Evolutionary conservation across 2,888 invertebrate genomes (phyloP).

Genomic region (Cacoxenus indagator): DNA sequence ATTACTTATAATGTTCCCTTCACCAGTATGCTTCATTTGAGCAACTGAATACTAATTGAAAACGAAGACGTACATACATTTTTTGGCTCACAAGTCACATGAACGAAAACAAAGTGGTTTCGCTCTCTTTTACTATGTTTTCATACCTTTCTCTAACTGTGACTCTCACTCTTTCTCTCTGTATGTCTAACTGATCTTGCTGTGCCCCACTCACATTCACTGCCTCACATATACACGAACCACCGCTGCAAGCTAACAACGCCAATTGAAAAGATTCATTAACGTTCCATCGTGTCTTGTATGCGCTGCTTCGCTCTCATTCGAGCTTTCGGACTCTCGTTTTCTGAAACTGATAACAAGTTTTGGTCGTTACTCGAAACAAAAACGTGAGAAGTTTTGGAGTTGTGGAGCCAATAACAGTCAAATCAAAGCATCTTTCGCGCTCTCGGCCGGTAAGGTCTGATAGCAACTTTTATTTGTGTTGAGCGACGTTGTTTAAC

Average conservation of each 20-base stretch:
- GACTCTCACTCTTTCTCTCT: not conserved
- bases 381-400: slow-evolving; percentile 15
- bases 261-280: no score
- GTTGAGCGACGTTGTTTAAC: not conserved
- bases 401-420: not conserved
- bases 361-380: not conserved
- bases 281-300: no score
- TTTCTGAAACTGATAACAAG: slow-evolving; percentile 2
- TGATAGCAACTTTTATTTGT: not conserved
- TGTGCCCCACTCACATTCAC: not conserved
- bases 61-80: not conserved
- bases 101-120: not conserved
- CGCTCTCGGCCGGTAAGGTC: not conserved
- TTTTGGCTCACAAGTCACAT: not conserved
- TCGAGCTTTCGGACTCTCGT: not conserved
- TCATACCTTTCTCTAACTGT: not conserved
- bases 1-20: not conserved
- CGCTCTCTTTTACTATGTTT: not conserved
- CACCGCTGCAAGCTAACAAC: no score
- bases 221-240: no score
- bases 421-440: not conserved
- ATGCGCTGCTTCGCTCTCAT: not conserved
- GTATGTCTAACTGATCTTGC: not conserved
- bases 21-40: not conserved
- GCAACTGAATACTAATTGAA: not conserved